A percentile compares a stretch with the other conserved stretches of the same genome.
Conservation (phyloP, 2,797 vertebrate species). For the Sparidentex hasta region DNA sequence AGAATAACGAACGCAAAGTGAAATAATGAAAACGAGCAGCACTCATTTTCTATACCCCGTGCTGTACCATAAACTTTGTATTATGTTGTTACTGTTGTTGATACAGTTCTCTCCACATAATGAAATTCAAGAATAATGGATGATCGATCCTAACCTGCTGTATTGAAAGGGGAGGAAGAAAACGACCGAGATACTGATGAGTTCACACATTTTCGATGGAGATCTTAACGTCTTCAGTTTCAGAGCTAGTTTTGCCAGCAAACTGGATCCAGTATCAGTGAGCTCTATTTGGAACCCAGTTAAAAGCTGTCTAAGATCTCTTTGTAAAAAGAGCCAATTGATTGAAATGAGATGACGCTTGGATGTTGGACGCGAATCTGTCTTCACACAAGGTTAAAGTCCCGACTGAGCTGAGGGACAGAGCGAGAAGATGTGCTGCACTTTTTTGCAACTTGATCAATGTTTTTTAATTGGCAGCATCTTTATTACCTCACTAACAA, state of each 20-base stretch:
- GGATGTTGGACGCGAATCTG: slow-evolving; percentile 57
- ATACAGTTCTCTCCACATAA: slow-evolving; percentile 76
- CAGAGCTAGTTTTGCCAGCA: slow-evolving; percentile 61
- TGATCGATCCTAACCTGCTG: slow-evolving; percentile 64
- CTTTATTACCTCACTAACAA: slow-evolving; percentile 16
- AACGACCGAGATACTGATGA: slow-evolving; percentile 74
- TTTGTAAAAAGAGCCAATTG: slow-evolving; percentile 77
- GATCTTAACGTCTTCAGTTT: slow-evolving; percentile 77
- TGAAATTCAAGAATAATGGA: slow-evolving; percentile 81
- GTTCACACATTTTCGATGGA: slow-evolving; percentile 78
- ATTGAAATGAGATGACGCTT: slow-evolving; percentile 80
- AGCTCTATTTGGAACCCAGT: slow-evolving; percentile 72
- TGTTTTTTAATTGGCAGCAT: slow-evolving; percentile 43
- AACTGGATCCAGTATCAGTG: slow-evolving; percentile 75
- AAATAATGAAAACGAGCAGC: not conserved
- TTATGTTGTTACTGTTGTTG: slow-evolving; percentile 64
- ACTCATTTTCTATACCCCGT: slow-evolving; percentile 9
- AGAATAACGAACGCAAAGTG: slow-evolving; percentile 16
- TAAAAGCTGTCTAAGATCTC: slow-evolving; percentile 73
- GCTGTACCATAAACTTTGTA: slow-evolving; percentile 51
- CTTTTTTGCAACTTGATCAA: slow-evolving; percentile 40
- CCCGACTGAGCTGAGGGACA: slow-evolving; percentile 39
- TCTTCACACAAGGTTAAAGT: slow-evolving; percentile 74
- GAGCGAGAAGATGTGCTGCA: slow-evolving; percentile 25
- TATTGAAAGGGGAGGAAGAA: slow-evolving; percentile 67